A percentile compares a stretch with the other conserved stretches of the same genome.
These are phyloP conservation scores for Chaenocephalus aceratus DNA, from an alignment of 2,113 vertebrate species.

Conservation along the genomic window DNA sequence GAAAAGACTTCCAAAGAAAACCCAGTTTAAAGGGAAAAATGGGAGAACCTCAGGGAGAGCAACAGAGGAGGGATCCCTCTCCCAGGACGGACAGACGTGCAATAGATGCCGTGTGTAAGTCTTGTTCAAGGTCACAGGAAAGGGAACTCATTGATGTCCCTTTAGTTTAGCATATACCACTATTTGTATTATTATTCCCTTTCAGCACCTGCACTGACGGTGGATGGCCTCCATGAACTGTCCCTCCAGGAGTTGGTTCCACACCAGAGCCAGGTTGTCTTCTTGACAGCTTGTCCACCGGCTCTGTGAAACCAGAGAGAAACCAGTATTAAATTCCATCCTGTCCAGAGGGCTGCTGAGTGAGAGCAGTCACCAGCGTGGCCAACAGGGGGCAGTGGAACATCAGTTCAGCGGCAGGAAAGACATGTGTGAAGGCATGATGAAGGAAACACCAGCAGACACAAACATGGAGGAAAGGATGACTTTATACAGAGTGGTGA, in stretches of 20 bases:
- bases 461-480: conserved; percentile 35
- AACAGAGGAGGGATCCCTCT: too few relatives aligned
- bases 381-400: conserved; percentile 73
- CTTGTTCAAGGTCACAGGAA: too few relatives aligned
- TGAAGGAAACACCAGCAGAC: conserved; percentile 38
- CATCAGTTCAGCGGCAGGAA: conserved; percentile 16
- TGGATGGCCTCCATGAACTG: conserved; percentile 99
- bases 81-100: too few relatives aligned
- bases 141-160: too few relatives aligned
- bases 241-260: conserved; percentile 98
- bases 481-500: neutral
- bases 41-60: too few relatives aligned
- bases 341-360: neutral
- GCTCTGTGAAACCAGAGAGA: conserved; percentile 80
- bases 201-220: conserved; percentile 93
- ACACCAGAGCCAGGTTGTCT: conserved; percentile 95
- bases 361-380: too few relatives aligned
- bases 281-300: conserved; percentile 98
- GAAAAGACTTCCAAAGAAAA: too few relatives aligned
- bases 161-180: too few relatives aligned
- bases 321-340: neutral
- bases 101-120: too few relatives aligned
- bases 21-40: too few relatives aligned
- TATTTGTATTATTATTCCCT: too few relatives aligned
- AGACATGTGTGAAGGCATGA: neutral